Percentiles rank a stretch among this genome's conserved stretches.
These are phyloP conservation scores for Lithosia quadra DNA, from an alignment of 2,888 invertebrate genomes.

Conservation along the genomic window DNA sequence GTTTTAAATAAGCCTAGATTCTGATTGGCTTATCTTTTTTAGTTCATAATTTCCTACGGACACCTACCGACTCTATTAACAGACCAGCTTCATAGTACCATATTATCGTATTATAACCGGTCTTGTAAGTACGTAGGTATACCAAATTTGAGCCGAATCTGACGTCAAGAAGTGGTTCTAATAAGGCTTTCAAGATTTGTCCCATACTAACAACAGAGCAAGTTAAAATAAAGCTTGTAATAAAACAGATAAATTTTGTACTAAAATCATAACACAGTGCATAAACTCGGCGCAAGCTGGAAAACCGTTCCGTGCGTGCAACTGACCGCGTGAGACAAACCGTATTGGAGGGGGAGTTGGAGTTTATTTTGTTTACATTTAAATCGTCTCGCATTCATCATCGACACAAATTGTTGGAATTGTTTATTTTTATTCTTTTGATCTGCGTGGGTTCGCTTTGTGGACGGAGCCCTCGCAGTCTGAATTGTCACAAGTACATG, in stretches of 20 bases:
- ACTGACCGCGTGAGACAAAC: slow-evolving; percentile 39
- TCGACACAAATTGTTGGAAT: slow-evolving; percentile 32
- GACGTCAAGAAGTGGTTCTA: no score
- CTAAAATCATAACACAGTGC: slow-evolving; percentile 14
- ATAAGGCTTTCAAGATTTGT: no score
- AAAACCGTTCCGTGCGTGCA: slow-evolving; percentile 28
- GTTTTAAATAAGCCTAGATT: no score
- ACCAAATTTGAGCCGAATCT: no score
- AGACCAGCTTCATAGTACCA: no score
- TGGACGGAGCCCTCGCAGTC: slow-evolving; percentile 7
- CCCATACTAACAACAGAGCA: no score
- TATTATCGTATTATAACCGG: no score
- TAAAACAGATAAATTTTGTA: not conserved
- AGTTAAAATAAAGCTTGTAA: no score
- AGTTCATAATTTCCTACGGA: no score
- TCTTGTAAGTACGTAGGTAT: no score
- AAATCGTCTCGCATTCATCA: slow-evolving; percentile 43
- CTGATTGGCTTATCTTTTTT: no score
- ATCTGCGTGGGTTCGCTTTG: slow-evolving; percentile 22
- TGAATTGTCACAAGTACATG: not conserved
- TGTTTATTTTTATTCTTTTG: slow-evolving; percentile 36
- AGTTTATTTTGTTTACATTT: slow-evolving; percentile 48
- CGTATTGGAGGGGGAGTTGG: slow-evolving; percentile 19
- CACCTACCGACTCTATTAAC: no score
- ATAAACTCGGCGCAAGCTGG: slow-evolving; percentile 25